These are phyloP conservation scores for Neostethus bicornis DNA, from an alignment of 2,797 vertebrate genomes.

Conservation along the genomic window DNA sequence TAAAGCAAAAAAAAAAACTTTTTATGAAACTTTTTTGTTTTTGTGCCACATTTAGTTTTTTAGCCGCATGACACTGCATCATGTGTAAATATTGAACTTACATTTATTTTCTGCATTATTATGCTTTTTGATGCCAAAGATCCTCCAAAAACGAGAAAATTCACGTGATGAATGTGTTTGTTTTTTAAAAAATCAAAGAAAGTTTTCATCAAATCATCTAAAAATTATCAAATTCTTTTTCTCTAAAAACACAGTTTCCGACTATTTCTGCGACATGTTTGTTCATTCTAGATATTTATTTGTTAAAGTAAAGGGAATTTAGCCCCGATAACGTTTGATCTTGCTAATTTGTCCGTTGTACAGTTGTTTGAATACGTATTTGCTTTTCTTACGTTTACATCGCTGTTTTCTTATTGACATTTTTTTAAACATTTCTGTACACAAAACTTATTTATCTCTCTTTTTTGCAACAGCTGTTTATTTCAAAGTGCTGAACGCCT, in stretches of 20 bases:
- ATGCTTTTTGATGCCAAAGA: conserved; percentile 60
- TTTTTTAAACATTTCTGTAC: conserved; percentile 59
- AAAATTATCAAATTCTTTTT: conserved; percentile 25
- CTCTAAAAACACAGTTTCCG: conserved; percentile 28
- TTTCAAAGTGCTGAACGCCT: conserved; percentile 59
- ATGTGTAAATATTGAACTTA: conserved; percentile 66
- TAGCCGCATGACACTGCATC: conserved; percentile 33
- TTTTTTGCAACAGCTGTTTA: conserved; percentile 62
- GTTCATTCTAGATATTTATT: conserved; percentile 74
- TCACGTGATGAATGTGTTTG: conserved; percentile 37
- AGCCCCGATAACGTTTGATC: conserved; percentile 43
- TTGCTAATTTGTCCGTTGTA: conserved; percentile 48
- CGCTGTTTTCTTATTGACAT: conserved; percentile 39
- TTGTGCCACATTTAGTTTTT: conserved; percentile 36
- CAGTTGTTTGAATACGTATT: conserved; percentile 47
- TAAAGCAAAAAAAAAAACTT: conserved; percentile 41
- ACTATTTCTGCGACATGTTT: conserved; percentile 41
- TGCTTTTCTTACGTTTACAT: conserved; percentile 50
- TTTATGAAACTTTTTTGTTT: conserved; percentile 31
- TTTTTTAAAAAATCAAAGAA: conserved; percentile 5
- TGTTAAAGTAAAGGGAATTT: conserved; percentile 60
- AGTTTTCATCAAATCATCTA: conserved; percentile 22
- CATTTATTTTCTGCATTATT: conserved; percentile 29
- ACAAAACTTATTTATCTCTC: conserved; percentile 75
- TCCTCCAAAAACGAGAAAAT: conserved; percentile 42